These are phyloP conservation scores for Aphelenchoides fujianensis DNA, from an alignment of 1,140 invertebrate species.

Conservation along the genomic window DNA sequence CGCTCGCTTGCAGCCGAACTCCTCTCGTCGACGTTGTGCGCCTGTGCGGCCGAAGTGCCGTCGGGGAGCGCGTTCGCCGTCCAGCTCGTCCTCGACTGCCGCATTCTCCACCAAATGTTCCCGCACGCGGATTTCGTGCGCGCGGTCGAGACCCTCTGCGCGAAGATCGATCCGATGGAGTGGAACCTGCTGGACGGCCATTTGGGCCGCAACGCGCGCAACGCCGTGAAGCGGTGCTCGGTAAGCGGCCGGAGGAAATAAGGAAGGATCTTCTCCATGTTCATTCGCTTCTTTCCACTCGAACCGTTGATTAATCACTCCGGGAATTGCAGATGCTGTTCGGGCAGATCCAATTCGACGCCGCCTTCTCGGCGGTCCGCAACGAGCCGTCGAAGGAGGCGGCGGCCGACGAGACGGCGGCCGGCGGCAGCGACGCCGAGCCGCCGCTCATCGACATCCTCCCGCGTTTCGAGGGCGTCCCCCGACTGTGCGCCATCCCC, in stretches of 20 bases:
- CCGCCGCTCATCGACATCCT: slow-evolving; percentile 19
- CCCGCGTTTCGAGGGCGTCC: slow-evolving; percentile 8
- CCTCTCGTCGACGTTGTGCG: slow-evolving; percentile 13
- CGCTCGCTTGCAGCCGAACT: slow-evolving; percentile 6
- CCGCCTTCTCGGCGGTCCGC: not conserved
- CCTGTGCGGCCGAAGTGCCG: not conserved
- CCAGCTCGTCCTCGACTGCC: slow-evolving; percentile 43
- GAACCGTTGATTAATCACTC: not conserved
- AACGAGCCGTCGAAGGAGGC: not conserved
- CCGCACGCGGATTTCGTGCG: slow-evolving; percentile 41
- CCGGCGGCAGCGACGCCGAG: not conserved
- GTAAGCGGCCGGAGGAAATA: slow-evolving; percentile 15
- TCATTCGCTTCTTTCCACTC: not conserved
- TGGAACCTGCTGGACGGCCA: slow-evolving; percentile 30
- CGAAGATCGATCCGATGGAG: slow-evolving; percentile 47
- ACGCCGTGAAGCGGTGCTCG: slow-evolving; percentile 17
- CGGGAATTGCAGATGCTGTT: slow-evolving; percentile 33
- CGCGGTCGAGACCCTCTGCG: slow-evolving; percentile 25
- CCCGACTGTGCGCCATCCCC: slow-evolving; percentile 13
- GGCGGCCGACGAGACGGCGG: not conserved
- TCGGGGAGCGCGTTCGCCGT: not conserved
- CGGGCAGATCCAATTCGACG: slow-evolving; percentile 25
- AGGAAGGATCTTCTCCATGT: not conserved
- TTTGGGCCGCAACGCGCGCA: slow-evolving; percentile 36
- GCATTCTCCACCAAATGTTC: slow-evolving; percentile 44